Conservation (phyloP, 2,113 vertebrate species). For the Carassius gibelio region DNA sequence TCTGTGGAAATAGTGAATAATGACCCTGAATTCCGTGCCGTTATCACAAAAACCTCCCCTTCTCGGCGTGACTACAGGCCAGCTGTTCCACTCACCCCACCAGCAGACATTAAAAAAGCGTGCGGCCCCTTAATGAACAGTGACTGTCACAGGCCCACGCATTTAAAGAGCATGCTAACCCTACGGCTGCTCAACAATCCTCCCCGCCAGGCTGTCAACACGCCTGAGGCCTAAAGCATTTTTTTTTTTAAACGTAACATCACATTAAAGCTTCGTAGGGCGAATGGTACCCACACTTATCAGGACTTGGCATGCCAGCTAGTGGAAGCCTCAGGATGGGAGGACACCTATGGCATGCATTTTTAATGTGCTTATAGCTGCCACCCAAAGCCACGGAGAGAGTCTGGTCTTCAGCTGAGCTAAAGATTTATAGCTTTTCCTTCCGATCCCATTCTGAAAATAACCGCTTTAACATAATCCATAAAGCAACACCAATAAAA, state of each 20-base stretch:
- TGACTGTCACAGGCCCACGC: not conserved
- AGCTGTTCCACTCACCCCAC: slow-evolving; percentile 50
- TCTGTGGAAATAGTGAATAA: slow-evolving; percentile 51
- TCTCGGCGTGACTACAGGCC: slow-evolving; percentile 51
- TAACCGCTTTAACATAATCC: slow-evolving; percentile 29
- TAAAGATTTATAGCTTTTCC: slow-evolving; percentile 31
- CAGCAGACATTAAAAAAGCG: slow-evolving; percentile 48
- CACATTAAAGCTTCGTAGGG: slow-evolving; percentile 51
- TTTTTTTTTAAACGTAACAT: slow-evolving; percentile 61
- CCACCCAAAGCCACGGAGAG: slow-evolving; percentile 32
- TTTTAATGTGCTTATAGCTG: slow-evolving; percentile 48
- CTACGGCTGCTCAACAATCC: slow-evolving; percentile 25
- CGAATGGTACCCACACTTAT: slow-evolving; percentile 46
- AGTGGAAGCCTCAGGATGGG: slow-evolving; percentile 31
- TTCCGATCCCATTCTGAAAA: slow-evolving; percentile 15
- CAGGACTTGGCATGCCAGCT: slow-evolving; percentile 37
- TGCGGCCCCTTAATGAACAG: slow-evolving; percentile 18
- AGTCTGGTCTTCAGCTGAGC: slow-evolving; percentile 22
- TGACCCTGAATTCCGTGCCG: slow-evolving; percentile 44
- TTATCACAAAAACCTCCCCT: slow-evolving; percentile 54
- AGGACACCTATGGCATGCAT: slow-evolving; percentile 54
- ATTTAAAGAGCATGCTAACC: slow-evolving; percentile 22
- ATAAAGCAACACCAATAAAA: slow-evolving; percentile 23
- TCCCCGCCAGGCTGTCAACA: slow-evolving; percentile 25
- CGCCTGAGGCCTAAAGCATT: slow-evolving; percentile 66